Base-by-base conservation (phyloP, 2,888 invertebrate species). In the Oligia strigilis region DNA sequence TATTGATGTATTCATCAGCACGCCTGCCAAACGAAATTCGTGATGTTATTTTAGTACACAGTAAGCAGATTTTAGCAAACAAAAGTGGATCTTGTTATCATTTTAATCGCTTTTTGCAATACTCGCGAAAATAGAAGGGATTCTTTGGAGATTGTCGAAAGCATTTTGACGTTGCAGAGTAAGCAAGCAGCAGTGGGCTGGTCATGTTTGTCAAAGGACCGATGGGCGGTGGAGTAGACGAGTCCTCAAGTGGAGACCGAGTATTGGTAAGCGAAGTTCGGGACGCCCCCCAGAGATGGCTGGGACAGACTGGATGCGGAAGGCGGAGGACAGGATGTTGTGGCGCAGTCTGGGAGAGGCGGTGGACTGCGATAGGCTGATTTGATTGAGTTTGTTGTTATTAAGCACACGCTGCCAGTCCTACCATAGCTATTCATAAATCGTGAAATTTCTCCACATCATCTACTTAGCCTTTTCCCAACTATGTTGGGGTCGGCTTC, bases 1-100 rank as follows among this genome's bases (percentile, higher is more conserved):
- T 76, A 82, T 75, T 80, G 29, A 80, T 75, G 36, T 62, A 76
- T 80, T 80, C 82, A 62, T 17, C 62, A 62, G 46, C 80, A 76
- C 80, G 80, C 23, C 76, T 69, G 3, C 4, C 40, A 46, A 62
- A 69, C 46, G 19, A 40, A 40, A 60, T 60, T 52, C 4, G 8
- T 75, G 36, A 29, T 40, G 19, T 75, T 29, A 82, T 82, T 80
- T 67, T 67, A 60, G 79, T 13, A 60, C n/a, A 52, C n/a, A 36
- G 36, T 23, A 77, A 52, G 52, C 17, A 29, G 52, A 77, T 36
- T 17, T 55, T 46, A 52, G 17, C 29, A 65, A 36, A 23, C 23
- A 55, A 58, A 78, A 19, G 4, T 17, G 8, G n/a, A 77, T 55
- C 11, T 29, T 46, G 6, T 52, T 9, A 52, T 40, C 0, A 77